These are phyloP conservation scores for Recurvirostra avosetta DNA, from an alignment of 2,113 vertebrate species.

Conservation along the genomic window DNA sequence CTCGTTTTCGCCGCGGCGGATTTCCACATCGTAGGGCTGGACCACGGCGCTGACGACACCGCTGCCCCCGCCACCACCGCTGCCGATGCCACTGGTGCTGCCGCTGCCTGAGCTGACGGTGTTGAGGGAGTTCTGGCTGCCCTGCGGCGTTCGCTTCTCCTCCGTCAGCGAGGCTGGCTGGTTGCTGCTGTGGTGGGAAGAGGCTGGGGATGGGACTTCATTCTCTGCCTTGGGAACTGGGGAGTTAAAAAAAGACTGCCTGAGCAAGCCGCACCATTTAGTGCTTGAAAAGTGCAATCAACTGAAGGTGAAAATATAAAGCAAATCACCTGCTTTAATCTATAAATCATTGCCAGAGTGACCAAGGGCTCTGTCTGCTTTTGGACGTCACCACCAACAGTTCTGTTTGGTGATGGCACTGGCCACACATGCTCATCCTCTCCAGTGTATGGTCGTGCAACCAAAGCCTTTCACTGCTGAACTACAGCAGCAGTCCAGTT, in stretches of 20 bases:
- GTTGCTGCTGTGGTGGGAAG: slow-evolving; percentile 96
- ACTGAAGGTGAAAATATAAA: background rate
- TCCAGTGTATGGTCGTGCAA: background rate
- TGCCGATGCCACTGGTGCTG: slow-evolving; percentile 93
- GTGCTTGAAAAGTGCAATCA: background rate
- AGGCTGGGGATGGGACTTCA: slow-evolving; percentile 93
- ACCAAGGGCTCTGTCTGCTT: background rate
- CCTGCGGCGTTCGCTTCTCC: slow-evolving; percentile 93
- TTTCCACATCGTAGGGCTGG: slow-evolving; percentile 96
- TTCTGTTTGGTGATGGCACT: background rate
- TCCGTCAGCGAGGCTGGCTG: slow-evolving; percentile 92
- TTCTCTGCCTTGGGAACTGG: slow-evolving; percentile 88
- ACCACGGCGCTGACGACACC: slow-evolving; percentile 79
- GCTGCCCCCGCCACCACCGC: slow-evolving; percentile 83
- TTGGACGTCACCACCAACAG: accelerated
- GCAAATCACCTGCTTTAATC: background rate
- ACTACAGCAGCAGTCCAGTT: background rate
- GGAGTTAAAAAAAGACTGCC: background rate
- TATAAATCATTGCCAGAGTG: background rate
- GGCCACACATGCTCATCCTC: background rate
- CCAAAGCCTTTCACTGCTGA: background rate
- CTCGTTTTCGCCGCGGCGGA: slow-evolving; percentile 92
- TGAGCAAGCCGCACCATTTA: accelerated
- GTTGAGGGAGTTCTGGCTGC: slow-evolving; percentile 97
- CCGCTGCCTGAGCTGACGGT: slow-evolving; percentile 97